A percentile compares a stretch with the other conserved stretches of the same genome.
Evolutionary conservation across 2,888 invertebrate species (phyloP).

Genomic region (Rotaria sp.): DNA sequence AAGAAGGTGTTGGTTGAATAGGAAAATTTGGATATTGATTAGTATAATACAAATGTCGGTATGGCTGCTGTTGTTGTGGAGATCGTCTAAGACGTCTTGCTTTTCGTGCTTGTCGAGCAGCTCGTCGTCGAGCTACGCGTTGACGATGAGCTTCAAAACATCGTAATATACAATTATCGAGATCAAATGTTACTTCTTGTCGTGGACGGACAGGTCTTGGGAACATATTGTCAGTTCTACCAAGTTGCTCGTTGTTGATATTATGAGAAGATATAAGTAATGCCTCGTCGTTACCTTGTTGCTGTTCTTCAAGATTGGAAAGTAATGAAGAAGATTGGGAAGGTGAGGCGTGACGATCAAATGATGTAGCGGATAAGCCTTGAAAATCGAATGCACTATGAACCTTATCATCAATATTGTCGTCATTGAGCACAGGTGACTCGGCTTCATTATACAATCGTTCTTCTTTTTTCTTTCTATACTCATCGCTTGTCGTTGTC

Average conservation of each 20-base stretch:
- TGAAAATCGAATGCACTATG: background rate
- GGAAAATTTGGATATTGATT: background rate
- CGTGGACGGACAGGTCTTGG: background rate
- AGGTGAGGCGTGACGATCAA: background rate
- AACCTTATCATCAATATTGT: background rate
- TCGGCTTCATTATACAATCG: conserved; percentile 3
- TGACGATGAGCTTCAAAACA: conserved; percentile 24
- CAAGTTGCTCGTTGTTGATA: background rate
- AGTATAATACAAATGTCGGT: background rate
- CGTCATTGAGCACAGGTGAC: background rate
- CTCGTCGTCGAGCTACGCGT: background rate
- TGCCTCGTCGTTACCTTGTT: background rate
- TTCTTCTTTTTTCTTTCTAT: background rate
- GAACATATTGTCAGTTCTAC: background rate
- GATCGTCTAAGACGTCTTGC: background rate
- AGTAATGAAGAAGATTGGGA: background rate
- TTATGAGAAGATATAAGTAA: background rate
- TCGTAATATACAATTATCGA: conserved; percentile 8
- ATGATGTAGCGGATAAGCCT: background rate
- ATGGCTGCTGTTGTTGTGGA: background rate
- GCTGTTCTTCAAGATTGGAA: background rate
- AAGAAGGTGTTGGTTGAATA: background rate
- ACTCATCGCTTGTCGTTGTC: background rate
- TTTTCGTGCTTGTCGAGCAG: background rate
- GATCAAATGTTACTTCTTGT: background rate